phyloP scores from a whole-genome alignment of 2,888 invertebrate genomes.

The Scaptomyza tumidula region DNA sequence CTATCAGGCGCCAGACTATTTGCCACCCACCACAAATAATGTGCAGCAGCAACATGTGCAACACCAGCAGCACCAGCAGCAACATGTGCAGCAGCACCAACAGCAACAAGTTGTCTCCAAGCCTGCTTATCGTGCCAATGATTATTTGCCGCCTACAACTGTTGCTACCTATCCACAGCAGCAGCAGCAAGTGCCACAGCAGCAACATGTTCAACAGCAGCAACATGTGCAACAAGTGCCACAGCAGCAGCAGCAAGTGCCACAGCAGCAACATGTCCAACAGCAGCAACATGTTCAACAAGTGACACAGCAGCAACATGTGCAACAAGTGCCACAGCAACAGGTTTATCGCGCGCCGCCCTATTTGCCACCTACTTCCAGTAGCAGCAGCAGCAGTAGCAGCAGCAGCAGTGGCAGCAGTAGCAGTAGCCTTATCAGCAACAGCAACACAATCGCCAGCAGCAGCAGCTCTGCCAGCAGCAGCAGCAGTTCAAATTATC shows the following conservation, averaged over 20 bases:
- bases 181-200: conserved; percentile 11
- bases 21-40: conserved; percentile 12
- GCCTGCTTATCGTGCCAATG: conserved; percentile 10
- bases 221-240: background rate
- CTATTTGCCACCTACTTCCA: conserved; percentile 33
- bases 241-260: conserved; percentile 15
- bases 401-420: conserved; percentile 20
- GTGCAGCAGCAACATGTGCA: conserved; percentile 8
- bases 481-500: conserved; percentile 30
- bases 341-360: conserved; percentile 37
- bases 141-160: conserved; percentile 26
- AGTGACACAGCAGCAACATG: conserved; percentile 22
- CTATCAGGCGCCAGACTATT: conserved; percentile 49
- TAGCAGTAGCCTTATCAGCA: conserved; percentile 4
- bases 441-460: background rate
- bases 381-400: background rate
- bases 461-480: conserved; percentile 15
- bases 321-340: conserved; percentile 12
- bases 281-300: conserved; percentile 20
- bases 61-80: conserved; percentile 8
- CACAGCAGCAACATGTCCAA: conserved; percentile 17
- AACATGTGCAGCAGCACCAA: conserved; percentile 4
- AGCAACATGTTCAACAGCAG: conserved; percentile 19
- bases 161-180: conserved; percentile 9
- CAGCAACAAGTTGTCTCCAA: conserved; percentile 12